A percentile compares a stretch with the other conserved stretches of the same genome.
Evolutionary conservation across 2,113 vertebrate genomes (phyloP).

Genomic region (Peromyscus californicus): DNA sequence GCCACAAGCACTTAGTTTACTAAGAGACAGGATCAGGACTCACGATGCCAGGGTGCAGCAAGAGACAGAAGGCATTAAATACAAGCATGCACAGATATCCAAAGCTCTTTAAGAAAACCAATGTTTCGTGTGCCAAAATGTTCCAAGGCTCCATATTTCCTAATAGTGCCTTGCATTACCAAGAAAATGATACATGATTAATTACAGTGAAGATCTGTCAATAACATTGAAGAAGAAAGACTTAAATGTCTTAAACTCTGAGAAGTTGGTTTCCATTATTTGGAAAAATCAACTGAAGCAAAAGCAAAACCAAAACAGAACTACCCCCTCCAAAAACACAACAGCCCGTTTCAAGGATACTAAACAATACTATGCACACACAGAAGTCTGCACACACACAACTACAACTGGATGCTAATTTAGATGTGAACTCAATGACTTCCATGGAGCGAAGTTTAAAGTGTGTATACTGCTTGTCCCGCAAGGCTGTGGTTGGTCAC

Average conservation of each 20-base stretch:
- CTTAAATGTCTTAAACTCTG: background rate
- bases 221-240: background rate
- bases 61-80: background rate
- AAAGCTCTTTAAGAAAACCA: slow-evolving; percentile 15
- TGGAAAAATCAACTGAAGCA: background rate
- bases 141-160: background rate
- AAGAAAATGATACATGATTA: slow-evolving; percentile 41
- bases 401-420: background rate
- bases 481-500: background rate
- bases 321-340: background rate
- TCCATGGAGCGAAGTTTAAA: background rate
- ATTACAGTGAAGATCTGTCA: background rate
- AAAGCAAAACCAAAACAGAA: background rate
- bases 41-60: background rate
- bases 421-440: background rate
- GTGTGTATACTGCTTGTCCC: too few species aligned
- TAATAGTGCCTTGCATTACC: background rate
- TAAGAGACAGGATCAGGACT: background rate
- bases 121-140: background rate
- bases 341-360: background rate
- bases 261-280: background rate
- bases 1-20: background rate
- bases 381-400: rapidly evolving
- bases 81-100: background rate
- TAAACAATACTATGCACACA: background rate